These are phyloP conservation scores for Drosophila gunungcola DNA, from an alignment of 1,140 invertebrate species.

Conservation along the genomic window DNA sequence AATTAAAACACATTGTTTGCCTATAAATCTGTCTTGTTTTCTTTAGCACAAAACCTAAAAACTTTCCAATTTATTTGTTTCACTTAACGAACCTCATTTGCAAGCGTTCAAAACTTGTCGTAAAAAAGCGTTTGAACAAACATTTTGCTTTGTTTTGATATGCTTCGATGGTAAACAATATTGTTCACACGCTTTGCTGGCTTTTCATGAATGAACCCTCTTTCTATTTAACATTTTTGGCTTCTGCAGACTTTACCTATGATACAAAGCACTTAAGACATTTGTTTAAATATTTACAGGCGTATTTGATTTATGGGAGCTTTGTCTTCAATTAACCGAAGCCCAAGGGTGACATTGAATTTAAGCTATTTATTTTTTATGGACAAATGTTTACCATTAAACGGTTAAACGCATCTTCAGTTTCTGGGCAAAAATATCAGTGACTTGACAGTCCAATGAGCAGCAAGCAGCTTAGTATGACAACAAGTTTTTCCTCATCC, in stretches of 20 bases:
- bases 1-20: neutral
- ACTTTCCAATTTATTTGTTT: slow-evolving; percentile 49
- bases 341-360: slow-evolving; percentile 56
- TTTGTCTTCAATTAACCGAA: slow-evolving; percentile 40
- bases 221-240: slow-evolving; percentile 43
- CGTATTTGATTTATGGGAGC: slow-evolving; percentile 7
- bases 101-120: slow-evolving; percentile 25
- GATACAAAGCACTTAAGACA: slow-evolving; percentile 38
- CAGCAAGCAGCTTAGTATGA: slow-evolving; percentile 33
- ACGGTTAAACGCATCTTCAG: slow-evolving; percentile 4
- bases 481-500: slow-evolving; percentile 57
- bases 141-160: slow-evolving; percentile 62
- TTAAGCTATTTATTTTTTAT: slow-evolving; percentile 25
- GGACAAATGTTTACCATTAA: slow-evolving; percentile 4
- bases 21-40: neutral
- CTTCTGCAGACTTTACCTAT: slow-evolving; percentile 50
- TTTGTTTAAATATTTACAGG: slow-evolving; percentile 57
- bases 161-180: slow-evolving; percentile 44
- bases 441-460: slow-evolving; percentile 26
- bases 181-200: slow-evolving; percentile 64
- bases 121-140: slow-evolving; percentile 54
- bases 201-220: slow-evolving; percentile 52
- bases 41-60: neutral
- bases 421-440: slow-evolving; percentile 11
- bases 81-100: slow-evolving; percentile 11